Percentiles rank a stretch among this genome's conserved stretches.
These are phyloP conservation scores for Deroplatys truncata DNA, from an alignment of 2,888 invertebrate genomes.

Conservation along the genomic window DNA sequence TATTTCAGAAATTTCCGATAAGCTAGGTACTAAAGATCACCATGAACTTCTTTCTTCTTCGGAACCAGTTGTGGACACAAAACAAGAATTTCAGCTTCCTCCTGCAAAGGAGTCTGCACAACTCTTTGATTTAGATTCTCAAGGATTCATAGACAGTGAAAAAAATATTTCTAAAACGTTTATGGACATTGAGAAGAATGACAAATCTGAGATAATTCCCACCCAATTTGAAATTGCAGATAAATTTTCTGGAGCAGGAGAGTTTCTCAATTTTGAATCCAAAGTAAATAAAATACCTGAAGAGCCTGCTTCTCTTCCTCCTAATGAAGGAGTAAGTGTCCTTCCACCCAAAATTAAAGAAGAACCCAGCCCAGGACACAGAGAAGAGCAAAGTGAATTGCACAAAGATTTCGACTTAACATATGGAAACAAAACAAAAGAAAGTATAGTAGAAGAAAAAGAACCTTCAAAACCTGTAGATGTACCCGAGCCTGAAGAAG, in stretches of 20 bases:
- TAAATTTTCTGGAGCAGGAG: background rate
- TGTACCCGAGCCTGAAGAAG: background rate
- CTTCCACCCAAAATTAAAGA: background rate
- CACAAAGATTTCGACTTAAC: background rate
- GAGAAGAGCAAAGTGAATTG: background rate
- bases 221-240: background rate
- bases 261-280: constrained; percentile 14
- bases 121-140: background rate
- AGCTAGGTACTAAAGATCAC: background rate
- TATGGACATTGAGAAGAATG: constrained; percentile 45
- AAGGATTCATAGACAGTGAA: background rate
- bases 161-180: constrained; percentile 38
- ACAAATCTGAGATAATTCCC: background rate
- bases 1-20: background rate
- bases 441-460: background rate
- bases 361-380: background rate
- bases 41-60: background rate
- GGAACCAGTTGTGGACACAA: background rate
- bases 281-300: background rate
- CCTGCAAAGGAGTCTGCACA: background rate
- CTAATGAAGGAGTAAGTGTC: background rate
- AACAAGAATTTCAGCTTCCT: background rate
- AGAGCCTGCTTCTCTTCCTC: background rate
- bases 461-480: background rate
- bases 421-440: background rate